Evolutionary conservation across 2,113 vertebrate species (phyloP), one percentile per base, ranked within the genome.

Genomic region (Hipposideros armiger): DNA sequence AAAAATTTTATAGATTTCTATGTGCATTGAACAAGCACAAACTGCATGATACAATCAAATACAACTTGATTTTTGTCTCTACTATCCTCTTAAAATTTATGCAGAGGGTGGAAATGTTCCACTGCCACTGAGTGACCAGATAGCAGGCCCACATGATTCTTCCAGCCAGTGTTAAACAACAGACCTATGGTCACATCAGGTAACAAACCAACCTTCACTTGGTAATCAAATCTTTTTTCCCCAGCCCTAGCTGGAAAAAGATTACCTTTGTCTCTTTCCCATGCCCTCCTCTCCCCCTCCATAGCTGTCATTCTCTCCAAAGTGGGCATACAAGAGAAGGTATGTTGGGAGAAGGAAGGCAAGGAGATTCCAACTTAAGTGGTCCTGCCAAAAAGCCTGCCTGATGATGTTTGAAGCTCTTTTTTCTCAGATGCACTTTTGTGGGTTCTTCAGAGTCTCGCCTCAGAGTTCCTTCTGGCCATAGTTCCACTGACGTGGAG

Each of bases 1-100:
- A 88, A 95, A 15, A 69, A 40, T 72, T 66, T 92, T 60, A 85
- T 16, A 95, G 70, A 89, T 64, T 90, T 81, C 56, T 36, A 70
- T 19, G 26, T 83, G 72, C 60, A 42, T 6, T 72, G 62, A 92
- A 78, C 3, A 62, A 82, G 22, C 47, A 92, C 73, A 87, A 92
- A 74, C 11, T 76, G 36, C 1, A 50, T 40, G n/a, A 86, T 82
- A 76, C 42, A 76, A 76, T 81, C 30, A 70, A 54, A 54, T 42
- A 64, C 36, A 84, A 11, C 78, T 80, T 80, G 20, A 47, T 52
- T n/a, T 85, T 64, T 45, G 45, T 56, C 78, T 80, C 22, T 0
- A 72, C 14, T 66, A 47, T 40, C 24, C 24, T 81, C 66, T 74
- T 81, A 85, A 93, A 74, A 69, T 17, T 32, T 19, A 76, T 13